Conservation (phyloP, 2,888 invertebrate genomes). For the Chrysodeixis includens region DNA sequence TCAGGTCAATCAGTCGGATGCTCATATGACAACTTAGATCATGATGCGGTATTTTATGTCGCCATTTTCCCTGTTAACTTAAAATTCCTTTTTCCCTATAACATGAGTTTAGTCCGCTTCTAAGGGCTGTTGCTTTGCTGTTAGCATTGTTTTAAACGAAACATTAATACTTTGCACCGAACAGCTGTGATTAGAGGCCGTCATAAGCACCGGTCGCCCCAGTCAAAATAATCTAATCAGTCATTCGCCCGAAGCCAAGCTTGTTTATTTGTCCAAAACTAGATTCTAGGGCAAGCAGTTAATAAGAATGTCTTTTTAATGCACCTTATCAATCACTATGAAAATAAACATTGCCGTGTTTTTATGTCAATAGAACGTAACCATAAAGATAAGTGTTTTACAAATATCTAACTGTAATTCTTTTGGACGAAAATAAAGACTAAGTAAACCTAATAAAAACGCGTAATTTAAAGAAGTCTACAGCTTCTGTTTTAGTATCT, state of each 20-base stretch:
- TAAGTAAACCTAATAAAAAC: neutral
- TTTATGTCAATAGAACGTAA: constrained; percentile 24
- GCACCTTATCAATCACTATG: constrained; percentile 35
- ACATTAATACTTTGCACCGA: too few species aligned
- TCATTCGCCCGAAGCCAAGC: neutral
- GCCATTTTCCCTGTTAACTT: too few species aligned
- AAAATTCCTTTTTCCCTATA: too few species aligned
- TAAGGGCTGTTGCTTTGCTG: too few species aligned
- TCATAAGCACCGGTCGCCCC: neutral
- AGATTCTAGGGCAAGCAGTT: neutral
- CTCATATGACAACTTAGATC: too few species aligned
- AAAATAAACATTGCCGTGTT: constrained; percentile 11
- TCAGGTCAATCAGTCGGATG: too few species aligned
- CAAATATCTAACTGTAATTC: constrained; percentile 13
- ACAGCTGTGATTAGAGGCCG: neutral
- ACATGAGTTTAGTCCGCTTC: neutral
- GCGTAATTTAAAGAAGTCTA: neutral
- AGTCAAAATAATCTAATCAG: constrained; percentile 5
- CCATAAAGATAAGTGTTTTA: constrained; percentile 21
- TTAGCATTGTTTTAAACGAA: too few species aligned
- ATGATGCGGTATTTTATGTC: too few species aligned
- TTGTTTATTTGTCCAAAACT: neutral
- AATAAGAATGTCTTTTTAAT: constrained; percentile 10
- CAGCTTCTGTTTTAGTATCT: neutral
- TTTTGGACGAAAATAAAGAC: constrained; percentile 7